Evolutionary conservation across 2,888 invertebrate species (phyloP), one percentile per base, ranked within the genome.

Genomic region (Rhagonycha lutea): DNA sequence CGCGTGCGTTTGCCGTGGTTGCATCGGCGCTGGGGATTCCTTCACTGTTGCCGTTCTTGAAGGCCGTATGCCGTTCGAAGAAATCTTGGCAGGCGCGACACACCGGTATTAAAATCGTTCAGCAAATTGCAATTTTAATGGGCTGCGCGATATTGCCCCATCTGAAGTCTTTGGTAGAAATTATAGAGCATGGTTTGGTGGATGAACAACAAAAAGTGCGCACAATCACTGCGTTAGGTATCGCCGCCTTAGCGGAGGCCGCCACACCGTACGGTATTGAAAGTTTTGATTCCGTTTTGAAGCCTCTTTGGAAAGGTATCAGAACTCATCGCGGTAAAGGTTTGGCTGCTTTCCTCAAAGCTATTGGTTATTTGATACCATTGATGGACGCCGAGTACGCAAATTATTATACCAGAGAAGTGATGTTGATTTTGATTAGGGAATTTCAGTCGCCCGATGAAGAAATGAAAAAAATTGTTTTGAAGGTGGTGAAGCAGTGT

Each of bases 381-480:
- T 91, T 99, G 78, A 99, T 99, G 99, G 99, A 99, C 86, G 98
- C 98, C 74, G 99, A 99, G 88, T 99, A 99, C 85, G 99, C 99
- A 0, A 99, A 98, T 88, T 99, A 99, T 88, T 99, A 99, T 86
- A 99, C 99, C 0, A 92, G 98, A 82, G 99, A 99, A 94, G 99
- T 98, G 87, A 98, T 98, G 98, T 90, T 98, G 88, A 99, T 99
- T 88, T 91, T 99, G 26, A 99, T 99, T 83, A 93, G 99, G 88
- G 99, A 99, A 90, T 99, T 99, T 88, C 98, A 98, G 89, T 99
- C 99, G 74, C 99, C 99, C 0, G 99, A 99, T 88, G 99, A 99
- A 88, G 99, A 99, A 91, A 99, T 99, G 99, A 99, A 99, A 88
- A 99, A 99, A 87, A 99, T 99, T 89, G 99, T 99, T 0, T 90